These are phyloP conservation scores for Aphelinus atriplicis DNA, from an alignment of 1,140 invertebrate species.

Conservation along the genomic window DNA sequence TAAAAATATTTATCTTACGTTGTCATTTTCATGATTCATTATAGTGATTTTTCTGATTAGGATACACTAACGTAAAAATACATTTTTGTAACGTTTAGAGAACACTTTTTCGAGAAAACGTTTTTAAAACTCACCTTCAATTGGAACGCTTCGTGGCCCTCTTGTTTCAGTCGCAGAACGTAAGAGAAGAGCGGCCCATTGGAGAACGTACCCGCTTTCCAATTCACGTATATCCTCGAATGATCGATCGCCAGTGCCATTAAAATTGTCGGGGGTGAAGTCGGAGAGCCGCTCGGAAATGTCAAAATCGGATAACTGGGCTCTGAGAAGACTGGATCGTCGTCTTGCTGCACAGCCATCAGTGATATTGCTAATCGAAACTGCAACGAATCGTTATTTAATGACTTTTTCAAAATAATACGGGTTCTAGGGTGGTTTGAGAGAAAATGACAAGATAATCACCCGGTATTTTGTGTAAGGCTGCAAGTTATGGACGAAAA, in stretches of 20 bases:
- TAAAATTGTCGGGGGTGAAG: constrained; percentile 77
- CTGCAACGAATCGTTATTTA: constrained; percentile 67
- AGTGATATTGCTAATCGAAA: constrained; percentile 83
- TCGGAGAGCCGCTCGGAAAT: constrained; percentile 75
- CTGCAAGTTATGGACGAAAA: constrained; percentile 79
- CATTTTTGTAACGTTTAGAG: too few relatives aligned
- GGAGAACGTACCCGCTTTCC: constrained; percentile 86
- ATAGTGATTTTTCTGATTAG: too few relatives aligned
- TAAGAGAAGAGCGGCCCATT: constrained; percentile 90
- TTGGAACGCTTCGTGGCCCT: constrained; percentile 62
- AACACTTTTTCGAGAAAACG: too few relatives aligned
- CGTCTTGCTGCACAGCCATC: constrained; percentile 69
- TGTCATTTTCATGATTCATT: too few relatives aligned
- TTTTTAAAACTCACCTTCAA: constrained; percentile 9
- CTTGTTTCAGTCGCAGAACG: constrained; percentile 72
- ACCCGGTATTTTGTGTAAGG: constrained; percentile 92
- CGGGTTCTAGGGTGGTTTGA: too few relatives aligned
- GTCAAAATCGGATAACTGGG: constrained; percentile 86
- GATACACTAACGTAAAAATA: too few relatives aligned
- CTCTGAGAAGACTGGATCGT: constrained; percentile 80
- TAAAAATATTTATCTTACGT: too few relatives aligned
- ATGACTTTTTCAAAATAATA: too few relatives aligned
- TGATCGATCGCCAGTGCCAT: constrained; percentile 83
- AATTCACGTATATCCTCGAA: constrained; percentile 85
- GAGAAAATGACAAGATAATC: constrained; percentile 30